Conservation (phyloP, 1,140 invertebrate genomes). For the Leptonema lineaticorne region DNA sequence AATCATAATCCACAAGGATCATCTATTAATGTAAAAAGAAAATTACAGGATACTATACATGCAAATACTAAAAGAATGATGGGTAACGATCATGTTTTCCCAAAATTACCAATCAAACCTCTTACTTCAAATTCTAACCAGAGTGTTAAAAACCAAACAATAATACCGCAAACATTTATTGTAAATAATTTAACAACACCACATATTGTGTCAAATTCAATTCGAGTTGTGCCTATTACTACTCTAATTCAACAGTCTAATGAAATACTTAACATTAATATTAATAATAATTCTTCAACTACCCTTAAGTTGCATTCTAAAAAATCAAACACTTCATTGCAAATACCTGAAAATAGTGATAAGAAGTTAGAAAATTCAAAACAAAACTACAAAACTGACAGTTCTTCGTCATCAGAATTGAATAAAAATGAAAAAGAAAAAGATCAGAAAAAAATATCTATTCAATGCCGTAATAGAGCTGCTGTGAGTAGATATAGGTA, state of each 20-base stretch:
- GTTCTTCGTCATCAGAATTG: neutral
- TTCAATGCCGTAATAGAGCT: conserved; percentile 33
- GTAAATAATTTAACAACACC: neutral
- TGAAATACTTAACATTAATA: neutral
- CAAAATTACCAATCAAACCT: conserved; percentile 10
- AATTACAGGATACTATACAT: conserved; percentile 31
- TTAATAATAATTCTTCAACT: too few relatives aligned
- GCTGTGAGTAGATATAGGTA: conserved; percentile 39
- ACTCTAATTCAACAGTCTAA: neutral
- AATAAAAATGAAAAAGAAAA: conserved; percentile 11
- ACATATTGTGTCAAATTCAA: neutral
- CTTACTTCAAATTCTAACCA: neutral
- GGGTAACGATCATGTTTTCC: neutral
- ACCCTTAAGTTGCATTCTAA: too few relatives aligned
- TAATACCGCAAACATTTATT: conserved; percentile 17
- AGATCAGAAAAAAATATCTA: too few relatives aligned
- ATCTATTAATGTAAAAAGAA: too few relatives aligned
- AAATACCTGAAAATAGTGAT: too few relatives aligned
- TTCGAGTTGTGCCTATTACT: neutral
- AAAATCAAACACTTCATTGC: too few relatives aligned
- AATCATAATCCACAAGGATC: neutral
- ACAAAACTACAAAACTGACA: neutral
- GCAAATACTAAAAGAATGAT: conserved; percentile 17
- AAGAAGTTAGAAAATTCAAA: neutral
- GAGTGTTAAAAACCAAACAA: conserved; percentile 22